These are phyloP conservation scores for Hoplias malabaricus DNA, from an alignment of 2,113 vertebrate genomes.

Conservation along the genomic window DNA sequence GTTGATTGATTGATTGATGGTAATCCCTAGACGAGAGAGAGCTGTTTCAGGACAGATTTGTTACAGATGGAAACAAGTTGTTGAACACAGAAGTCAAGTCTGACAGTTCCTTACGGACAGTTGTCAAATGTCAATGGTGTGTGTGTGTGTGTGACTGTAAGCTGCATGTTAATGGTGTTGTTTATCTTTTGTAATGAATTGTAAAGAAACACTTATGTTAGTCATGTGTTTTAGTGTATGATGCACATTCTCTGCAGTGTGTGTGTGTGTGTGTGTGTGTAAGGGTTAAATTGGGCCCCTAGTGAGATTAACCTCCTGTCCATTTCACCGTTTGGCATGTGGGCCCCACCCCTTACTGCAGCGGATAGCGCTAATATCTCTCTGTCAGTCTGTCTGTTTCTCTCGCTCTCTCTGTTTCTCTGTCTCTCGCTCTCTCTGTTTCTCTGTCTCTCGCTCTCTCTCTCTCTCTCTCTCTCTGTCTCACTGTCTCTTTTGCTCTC, in stretches of 20 bases:
- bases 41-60: too few species aligned
- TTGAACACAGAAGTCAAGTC: too few species aligned
- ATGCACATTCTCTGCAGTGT: neutral
- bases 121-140: too few species aligned
- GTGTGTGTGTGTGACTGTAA: too few species aligned
- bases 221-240: neutral
- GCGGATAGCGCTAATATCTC: slow-evolving; percentile 55
- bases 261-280: slow-evolving; percentile 61
- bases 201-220: neutral
- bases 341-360: slow-evolving; percentile 81
- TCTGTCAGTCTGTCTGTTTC: neutral
- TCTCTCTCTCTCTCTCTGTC: neutral
- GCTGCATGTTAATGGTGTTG: too few species aligned
- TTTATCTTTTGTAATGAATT: too few species aligned
- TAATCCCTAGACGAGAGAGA: too few species aligned
- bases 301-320: slow-evolving; percentile 80
- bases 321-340: slow-evolving; percentile 79
- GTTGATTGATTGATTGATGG: too few species aligned
- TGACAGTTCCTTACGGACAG: too few species aligned
- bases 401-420: slow-evolving; percentile 8
- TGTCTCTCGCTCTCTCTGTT: neutral
- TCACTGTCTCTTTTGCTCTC: neutral
- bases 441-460: neutral
- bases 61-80: too few species aligned
- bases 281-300: slow-evolving; percentile 77